A percentile compares a stretch with the other conserved stretches of the same genome.
Evolutionary conservation across 1,140 invertebrate species (phyloP).

Genomic region (Gonatopus flavifemur): DNA sequence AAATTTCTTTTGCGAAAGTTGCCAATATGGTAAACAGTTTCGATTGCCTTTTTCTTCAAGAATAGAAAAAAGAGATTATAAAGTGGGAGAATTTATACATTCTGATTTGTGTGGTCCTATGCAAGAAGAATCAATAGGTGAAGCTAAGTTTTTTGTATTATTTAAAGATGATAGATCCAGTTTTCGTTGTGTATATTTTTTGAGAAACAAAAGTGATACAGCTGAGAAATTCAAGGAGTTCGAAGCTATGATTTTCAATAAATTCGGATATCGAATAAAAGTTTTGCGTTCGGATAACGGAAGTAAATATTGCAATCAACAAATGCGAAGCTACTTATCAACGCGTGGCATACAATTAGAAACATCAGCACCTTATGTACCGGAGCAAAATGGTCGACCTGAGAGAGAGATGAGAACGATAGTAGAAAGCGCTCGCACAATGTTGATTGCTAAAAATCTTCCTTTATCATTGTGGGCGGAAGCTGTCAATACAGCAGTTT

Average conservation of each 20-base stretch:
- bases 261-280: not conserved
- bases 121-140: not conserved
- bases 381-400: not conserved
- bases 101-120: not conserved
- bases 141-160: not conserved
- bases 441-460: not conserved
- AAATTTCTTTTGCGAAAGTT: not conserved
- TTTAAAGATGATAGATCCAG: not conserved
- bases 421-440: not conserved
- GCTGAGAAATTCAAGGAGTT: not conserved
- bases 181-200: too few relatives aligned
- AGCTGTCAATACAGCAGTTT: not conserved
- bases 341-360: too few relatives aligned
- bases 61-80: not conserved
- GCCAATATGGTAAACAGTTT: not conserved
- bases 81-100: constrained; percentile 1
- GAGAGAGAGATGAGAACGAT: not conserved
- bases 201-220: not conserved
- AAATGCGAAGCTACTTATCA: too few relatives aligned
- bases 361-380: not conserved
- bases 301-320: too few relatives aligned
- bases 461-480: too few relatives aligned
- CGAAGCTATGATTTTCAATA: not conserved
- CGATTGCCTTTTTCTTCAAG: not conserved
- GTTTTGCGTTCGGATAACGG: not conserved